Conservation (phyloP, 2,888 invertebrate genomes). For the Lasius fuliginosus region DNA sequence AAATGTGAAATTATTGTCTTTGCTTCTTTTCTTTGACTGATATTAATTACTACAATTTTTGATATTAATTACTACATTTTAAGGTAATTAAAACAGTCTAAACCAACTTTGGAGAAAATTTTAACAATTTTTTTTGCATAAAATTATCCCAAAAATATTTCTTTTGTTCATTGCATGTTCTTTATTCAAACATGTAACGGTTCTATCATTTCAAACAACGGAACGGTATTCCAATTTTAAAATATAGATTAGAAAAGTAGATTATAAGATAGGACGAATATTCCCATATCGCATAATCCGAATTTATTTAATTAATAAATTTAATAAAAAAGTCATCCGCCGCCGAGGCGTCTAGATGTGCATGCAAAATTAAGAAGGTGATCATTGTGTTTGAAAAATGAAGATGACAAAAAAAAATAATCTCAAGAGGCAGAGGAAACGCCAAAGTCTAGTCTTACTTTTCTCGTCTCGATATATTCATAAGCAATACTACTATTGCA, state of each 20-base stretch:
- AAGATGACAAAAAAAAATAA: slow-evolving; percentile 58
- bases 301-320: slow-evolving; percentile 11
- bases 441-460: slow-evolving; percentile 32
- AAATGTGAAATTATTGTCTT: not conserved
- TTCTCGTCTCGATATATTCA: slow-evolving; percentile 57
- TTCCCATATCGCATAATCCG: not conserved
- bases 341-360: not conserved
- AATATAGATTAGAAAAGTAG: not conserved
- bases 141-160: not conserved
- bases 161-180: not conserved
- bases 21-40: not conserved
- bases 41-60: slow-evolving; percentile 1
- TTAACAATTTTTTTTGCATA: not conserved
- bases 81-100: not conserved
- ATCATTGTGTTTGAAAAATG: slow-evolving; percentile 49
- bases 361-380: slow-evolving; percentile 1
- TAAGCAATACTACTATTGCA: slow-evolving; percentile 64
- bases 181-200: not conserved
- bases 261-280: not conserved
- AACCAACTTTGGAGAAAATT: not conserved
- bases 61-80: not conserved
- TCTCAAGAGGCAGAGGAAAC: slow-evolving; percentile 66
- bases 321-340: not conserved
- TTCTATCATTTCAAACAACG: not conserved
- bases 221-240: no score